Evolutionary conservation across 2,113 vertebrate species (phyloP).

Genomic region (Notothenia rossii): DNA sequence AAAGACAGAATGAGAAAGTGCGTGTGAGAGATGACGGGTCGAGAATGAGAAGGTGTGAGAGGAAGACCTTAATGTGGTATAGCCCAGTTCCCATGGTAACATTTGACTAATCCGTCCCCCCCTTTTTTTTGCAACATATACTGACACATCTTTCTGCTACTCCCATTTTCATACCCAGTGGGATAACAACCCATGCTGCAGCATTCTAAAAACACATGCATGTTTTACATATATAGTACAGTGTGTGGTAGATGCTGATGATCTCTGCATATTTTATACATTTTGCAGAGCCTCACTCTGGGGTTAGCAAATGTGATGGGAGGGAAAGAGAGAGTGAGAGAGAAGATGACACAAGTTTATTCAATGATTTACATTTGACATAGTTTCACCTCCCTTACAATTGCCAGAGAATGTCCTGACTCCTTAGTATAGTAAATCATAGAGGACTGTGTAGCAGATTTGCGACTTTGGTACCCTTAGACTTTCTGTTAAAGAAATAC

Average conservation of each 20-base stretch:
- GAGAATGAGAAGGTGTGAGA: conserved; percentile 29
- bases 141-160: conserved; percentile 20
- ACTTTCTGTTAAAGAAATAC: neutral
- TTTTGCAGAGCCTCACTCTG: neutral
- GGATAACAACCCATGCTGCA: conserved; percentile 42
- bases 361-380: conserved; percentile 2
- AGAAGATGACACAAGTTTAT: neutral
- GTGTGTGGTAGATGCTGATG: conserved; percentile 29
- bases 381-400: neutral
- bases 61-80: conserved; percentile 70
- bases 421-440: neutral
- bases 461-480: neutral
- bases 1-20: neutral
- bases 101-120: conserved; percentile 22
- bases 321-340: neutral
- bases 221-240: neutral
- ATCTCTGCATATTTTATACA: conserved; percentile 30
- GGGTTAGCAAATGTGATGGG: conserved; percentile 8
- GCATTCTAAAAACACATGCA: conserved; percentile 31
- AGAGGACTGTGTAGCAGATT: neutral
- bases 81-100: conserved; percentile 86
- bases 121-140: neutral
- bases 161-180: conserved; percentile 54
- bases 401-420: neutral
- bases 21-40: conserved; percentile 7